Evolutionary conservation across 2,113 vertebrate species (phyloP).

Genomic region (Hoplias malabaricus): DNA sequence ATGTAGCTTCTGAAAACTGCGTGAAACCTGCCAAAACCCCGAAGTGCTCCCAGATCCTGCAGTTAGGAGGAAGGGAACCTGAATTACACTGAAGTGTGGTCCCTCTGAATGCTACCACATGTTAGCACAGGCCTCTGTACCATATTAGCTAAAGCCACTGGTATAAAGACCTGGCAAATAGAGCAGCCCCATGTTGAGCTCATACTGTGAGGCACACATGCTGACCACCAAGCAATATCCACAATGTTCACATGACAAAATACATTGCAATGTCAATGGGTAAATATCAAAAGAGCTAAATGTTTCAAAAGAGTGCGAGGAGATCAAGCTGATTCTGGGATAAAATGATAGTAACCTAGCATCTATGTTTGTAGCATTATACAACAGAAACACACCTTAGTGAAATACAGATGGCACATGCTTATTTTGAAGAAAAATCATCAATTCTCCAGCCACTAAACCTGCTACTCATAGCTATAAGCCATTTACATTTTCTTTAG

Average conservation of each 20-base stretch:
- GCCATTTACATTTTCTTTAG: too few species aligned
- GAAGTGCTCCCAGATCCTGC: conserved; percentile 56
- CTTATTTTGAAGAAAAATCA: not conserved
- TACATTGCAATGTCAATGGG: conserved; percentile 21
- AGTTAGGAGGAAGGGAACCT: conserved; percentile 54
- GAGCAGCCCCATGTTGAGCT: conserved; percentile 37
- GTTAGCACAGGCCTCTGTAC: conserved; percentile 52
- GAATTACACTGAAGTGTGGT: conserved; percentile 59
- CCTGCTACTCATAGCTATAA: too few species aligned
- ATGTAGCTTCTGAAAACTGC: conserved; percentile 52
- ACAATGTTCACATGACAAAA: conserved; percentile 25
- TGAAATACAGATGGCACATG: not conserved
- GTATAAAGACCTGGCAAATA: conserved; percentile 44
- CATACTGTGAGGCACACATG: conserved; percentile 8
- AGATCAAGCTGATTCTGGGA: not conserved
- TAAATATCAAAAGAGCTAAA: conserved; percentile 31
- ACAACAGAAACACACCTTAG: not conserved
- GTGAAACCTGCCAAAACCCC: conserved; percentile 55
- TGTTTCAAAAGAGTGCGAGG: not conserved
- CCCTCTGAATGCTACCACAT: conserved; percentile 56
- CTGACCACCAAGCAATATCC: conserved; percentile 18
- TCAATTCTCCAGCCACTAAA: too few species aligned
- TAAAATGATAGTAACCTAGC: not conserved
- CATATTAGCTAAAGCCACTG: conserved; percentile 50
- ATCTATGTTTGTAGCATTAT: not conserved